Evolutionary conservation across 2,113 vertebrate species (phyloP).

Genomic region (Amia ocellicauda): DNA sequence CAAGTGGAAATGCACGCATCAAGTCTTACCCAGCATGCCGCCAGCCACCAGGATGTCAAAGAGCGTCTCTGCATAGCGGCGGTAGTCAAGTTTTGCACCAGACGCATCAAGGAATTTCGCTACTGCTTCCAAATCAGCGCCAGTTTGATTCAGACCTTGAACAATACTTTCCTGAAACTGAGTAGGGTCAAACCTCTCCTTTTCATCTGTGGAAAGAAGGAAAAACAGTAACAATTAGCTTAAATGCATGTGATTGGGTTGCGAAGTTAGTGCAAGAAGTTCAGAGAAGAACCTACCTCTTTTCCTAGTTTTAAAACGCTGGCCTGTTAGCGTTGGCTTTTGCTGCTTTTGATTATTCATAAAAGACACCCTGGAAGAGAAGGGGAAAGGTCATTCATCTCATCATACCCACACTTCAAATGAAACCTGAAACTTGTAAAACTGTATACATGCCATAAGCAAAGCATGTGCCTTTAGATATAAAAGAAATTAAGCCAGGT

Average conservation of each 20-base stretch:
- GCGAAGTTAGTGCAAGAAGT: not conserved
- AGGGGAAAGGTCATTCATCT: not conserved
- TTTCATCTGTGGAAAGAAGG: slow-evolving; percentile 83
- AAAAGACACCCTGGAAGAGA: slow-evolving; percentile 87
- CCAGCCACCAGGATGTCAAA: slow-evolving; percentile 99
- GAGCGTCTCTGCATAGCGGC: slow-evolving; percentile 98
- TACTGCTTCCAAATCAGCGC: slow-evolving; percentile 97
- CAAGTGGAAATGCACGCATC: not conserved
- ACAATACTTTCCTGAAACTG: slow-evolving; percentile 99
- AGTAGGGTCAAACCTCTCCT: slow-evolving; percentile 99
- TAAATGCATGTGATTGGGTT: not conserved
- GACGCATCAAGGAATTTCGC: slow-evolving; percentile 99
- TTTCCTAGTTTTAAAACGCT: slow-evolving; percentile 99
- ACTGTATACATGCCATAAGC: too few relatives aligned
- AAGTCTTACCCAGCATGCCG: slow-evolving; percentile 91
- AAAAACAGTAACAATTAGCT: not conserved
- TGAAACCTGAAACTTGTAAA: too few relatives aligned
- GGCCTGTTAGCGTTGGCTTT: slow-evolving; percentile 99
- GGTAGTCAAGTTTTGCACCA: slow-evolving; percentile 98
- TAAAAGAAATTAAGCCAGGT: too few relatives aligned
- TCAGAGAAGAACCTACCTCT: slow-evolving; percentile 72
- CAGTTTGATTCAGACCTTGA: slow-evolving; percentile 99
- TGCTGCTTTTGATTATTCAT: slow-evolving; percentile 99
- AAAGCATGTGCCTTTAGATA: too few relatives aligned
- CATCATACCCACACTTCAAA: too few relatives aligned